Evolutionary conservation across 2,797 vertebrate genomes (phyloP).

Genomic region (Brachymystax lenok): DNA sequence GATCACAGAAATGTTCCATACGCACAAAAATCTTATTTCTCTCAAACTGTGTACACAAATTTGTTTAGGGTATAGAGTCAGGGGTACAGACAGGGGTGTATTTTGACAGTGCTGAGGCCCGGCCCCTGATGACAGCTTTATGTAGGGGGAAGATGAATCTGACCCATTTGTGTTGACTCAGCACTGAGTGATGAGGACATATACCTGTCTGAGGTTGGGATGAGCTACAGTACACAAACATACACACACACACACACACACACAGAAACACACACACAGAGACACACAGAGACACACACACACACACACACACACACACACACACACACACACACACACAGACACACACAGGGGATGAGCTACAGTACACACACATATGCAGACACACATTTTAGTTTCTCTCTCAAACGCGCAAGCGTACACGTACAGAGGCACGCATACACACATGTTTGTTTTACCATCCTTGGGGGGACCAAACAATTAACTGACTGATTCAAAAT

Average conservation of each 20-base stretch:
- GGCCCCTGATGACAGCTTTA: slow-evolving; percentile 3
- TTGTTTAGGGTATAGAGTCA: no score
- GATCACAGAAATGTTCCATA: no score
- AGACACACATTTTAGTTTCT: neutral
- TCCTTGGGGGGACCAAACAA: no score
- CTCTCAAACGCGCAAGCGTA: neutral
- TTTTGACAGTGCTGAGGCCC: neutral
- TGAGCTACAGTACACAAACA: neutral
- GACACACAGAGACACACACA: no score
- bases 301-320: neutral
- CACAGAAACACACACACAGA: no score
- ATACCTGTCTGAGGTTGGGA: slow-evolving; percentile 16
- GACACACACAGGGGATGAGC: no score
- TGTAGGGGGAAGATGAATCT: slow-evolving; percentile 24
- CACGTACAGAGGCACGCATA: neutral
- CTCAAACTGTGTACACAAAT: no score
- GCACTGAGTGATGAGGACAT: slow-evolving; percentile 28
- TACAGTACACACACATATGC: neutral
- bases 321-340: neutral
- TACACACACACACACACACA: no score
- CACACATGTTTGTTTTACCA: no score
- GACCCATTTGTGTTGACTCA: slow-evolving; percentile 19
- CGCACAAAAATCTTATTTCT: no score
- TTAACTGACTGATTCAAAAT: no score
- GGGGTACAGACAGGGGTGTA: neutral